Evolutionary conservation across 2,888 invertebrate genomes (phyloP).

Genomic region (Heteromurus nitidus): DNA sequence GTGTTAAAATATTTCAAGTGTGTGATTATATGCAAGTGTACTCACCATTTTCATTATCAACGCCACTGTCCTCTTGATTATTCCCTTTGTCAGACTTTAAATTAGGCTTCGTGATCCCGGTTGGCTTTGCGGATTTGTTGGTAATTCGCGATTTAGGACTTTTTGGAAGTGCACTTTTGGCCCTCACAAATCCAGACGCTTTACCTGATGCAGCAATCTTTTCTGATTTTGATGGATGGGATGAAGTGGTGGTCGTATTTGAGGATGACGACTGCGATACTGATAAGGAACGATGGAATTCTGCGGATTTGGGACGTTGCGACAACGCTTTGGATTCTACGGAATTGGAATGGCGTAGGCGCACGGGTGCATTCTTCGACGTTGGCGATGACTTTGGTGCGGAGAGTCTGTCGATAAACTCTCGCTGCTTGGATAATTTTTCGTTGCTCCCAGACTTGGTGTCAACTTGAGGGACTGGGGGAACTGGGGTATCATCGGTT

Average conservation of each 20-base stretch:
- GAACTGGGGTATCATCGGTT: neutral
- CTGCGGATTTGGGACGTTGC: slow-evolving; percentile 43
- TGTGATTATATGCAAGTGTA: neutral
- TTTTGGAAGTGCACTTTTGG: slow-evolving; percentile 29
- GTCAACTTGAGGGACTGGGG: neutral
- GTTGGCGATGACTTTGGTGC: slow-evolving; percentile 29
- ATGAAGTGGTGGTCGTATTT: neutral
- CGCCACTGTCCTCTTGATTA: neutral
- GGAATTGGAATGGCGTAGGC: slow-evolving; percentile 27
- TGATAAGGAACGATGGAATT: slow-evolving; percentile 25
- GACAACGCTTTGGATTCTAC: slow-evolving; percentile 4
- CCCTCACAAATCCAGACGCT: slow-evolving; percentile 42
- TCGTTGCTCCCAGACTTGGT: slow-evolving; percentile 1
- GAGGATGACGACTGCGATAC: slow-evolving; percentile 1
- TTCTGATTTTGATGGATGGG: slow-evolving; percentile 1
- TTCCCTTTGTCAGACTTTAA: slow-evolving; percentile 25
- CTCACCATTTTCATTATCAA: neutral
- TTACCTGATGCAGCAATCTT: slow-evolving; percentile 22
- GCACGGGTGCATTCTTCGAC: neutral
- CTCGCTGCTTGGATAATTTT: slow-evolving; percentile 24
- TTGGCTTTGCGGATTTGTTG: no score
- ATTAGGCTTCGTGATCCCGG: slow-evolving; percentile 38
- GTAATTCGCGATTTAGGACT: slow-evolving; percentile 30
- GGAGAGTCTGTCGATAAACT: slow-evolving; percentile 36
- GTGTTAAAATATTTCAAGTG: neutral